These are phyloP conservation scores for Colletes latitarsis DNA, from an alignment of 1,140 invertebrate genomes.

Conservation along the genomic window DNA sequence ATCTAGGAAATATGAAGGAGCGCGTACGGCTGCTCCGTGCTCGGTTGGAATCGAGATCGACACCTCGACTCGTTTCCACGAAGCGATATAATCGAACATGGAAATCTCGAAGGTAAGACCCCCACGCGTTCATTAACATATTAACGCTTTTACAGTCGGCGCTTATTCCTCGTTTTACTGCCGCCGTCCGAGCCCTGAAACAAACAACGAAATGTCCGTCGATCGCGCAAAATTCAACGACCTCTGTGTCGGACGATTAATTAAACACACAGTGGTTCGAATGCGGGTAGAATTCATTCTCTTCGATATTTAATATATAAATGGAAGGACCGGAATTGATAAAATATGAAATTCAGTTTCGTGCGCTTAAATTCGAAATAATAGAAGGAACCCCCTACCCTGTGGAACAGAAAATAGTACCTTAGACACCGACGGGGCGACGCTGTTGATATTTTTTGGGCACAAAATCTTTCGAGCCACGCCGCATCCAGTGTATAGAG, in stretches of 20 bases:
- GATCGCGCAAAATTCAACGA: conserved; percentile 26
- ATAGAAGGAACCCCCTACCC: too few species aligned
- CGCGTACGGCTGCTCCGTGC: not conserved
- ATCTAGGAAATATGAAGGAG: conserved; percentile 19
- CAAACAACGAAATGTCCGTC: conserved; percentile 51
- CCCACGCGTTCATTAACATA: conserved; percentile 69
- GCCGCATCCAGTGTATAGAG: too few species aligned
- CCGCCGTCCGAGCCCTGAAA: not conserved
- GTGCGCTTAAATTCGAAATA: too few species aligned
- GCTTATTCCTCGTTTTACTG: conserved; percentile 35
- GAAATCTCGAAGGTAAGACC: conserved; percentile 55
- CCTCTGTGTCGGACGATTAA: not conserved
- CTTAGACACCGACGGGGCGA: too few species aligned
- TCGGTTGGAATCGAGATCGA: conserved; percentile 40
- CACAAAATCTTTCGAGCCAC: too few species aligned
- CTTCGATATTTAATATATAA: too few species aligned
- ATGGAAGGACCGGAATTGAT: too few species aligned
- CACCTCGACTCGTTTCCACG: conserved; percentile 52
- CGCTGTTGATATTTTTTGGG: too few species aligned
- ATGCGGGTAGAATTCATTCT: too few species aligned
- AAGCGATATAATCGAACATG: conserved; percentile 63
- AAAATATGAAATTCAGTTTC: too few species aligned
- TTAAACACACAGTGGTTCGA: too few species aligned
- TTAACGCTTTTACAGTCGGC: conserved; percentile 62
- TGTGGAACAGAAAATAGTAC: too few species aligned